A percentile compares a stretch with the other conserved stretches of the same genome.
Evolutionary conservation across 2,113 vertebrate genomes (phyloP).

Genomic region (Mastomys natalensis): DNA sequence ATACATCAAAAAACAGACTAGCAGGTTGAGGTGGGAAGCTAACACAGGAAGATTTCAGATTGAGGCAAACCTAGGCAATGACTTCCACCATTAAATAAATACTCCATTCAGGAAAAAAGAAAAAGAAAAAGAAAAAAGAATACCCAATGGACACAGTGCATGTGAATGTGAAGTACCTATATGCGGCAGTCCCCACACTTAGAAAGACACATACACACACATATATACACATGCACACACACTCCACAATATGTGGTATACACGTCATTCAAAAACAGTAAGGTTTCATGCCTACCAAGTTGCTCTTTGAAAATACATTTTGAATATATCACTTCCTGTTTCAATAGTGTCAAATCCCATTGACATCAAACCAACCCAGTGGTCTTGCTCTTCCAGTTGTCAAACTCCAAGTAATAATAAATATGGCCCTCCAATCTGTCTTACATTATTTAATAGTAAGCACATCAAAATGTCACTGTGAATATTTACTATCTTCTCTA

Average conservation of each 20-base stretch:
- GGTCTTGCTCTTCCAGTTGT: not conserved
- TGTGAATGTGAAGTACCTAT: constrained; percentile 14
- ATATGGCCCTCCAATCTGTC: not conserved
- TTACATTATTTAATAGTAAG: not conserved
- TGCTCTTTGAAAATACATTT: not conserved
- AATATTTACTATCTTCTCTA: not conserved
- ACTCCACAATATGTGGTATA: not conserved
- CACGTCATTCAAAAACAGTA: not conserved
- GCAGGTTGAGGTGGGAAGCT: too few species aligned
- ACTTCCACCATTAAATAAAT: not conserved
- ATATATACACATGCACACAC: not conserved
- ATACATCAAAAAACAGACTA: constrained; percentile 29
- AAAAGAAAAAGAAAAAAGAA: not conserved
- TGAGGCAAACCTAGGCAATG: not conserved
- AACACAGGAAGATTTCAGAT: not conserved
- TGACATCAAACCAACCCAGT: not conserved
- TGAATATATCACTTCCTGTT: not conserved
- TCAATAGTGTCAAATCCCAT: not conserved
- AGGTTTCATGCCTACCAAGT: not conserved
- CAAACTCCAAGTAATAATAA: not conserved
- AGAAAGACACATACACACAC: not conserved
- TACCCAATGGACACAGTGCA: not conserved
- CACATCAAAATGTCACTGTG: not conserved
- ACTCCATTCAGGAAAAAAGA: not conserved
- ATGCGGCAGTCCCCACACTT: not conserved